Conservation (phyloP, 2,113 vertebrate genomes). For the Atrichornis clamosus region DNA sequence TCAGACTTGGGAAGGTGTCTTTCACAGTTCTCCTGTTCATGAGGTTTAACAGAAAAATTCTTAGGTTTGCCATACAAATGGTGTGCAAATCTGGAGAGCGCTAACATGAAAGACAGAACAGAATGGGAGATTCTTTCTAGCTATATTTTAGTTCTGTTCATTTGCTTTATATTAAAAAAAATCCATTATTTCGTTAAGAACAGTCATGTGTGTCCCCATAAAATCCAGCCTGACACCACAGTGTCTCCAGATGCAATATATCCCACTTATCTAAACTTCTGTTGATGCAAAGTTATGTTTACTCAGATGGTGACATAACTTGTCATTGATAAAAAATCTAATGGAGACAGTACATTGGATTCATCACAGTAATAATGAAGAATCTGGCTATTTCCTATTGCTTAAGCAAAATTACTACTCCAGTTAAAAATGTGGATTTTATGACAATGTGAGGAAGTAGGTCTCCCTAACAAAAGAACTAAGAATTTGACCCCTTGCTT, state of each 20-base stretch:
- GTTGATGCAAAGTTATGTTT: not conserved
- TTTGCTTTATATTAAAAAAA: not conserved
- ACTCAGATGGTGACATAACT: not conserved
- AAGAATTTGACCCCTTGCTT: conserved; percentile 3
- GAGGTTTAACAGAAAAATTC: not conserved
- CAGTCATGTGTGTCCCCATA: not conserved
- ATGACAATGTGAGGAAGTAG: conserved; percentile 21
- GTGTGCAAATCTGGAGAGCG: not conserved
- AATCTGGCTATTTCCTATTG: not conserved
- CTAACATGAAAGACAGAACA: not conserved
- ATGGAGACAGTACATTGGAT: not conserved
- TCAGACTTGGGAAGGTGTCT: not conserved
- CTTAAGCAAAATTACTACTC: not conserved
- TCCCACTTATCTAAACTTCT: not conserved
- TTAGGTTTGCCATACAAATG: not conserved
- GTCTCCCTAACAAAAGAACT: not conserved
- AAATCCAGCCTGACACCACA: not conserved
- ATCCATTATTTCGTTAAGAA: not conserved
- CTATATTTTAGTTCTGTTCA: not conserved
- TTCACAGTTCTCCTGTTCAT: not conserved
- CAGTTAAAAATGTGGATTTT: not conserved
- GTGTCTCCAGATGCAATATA: not conserved
- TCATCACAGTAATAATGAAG: not conserved
- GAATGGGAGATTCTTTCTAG: not conserved
- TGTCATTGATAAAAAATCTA: not conserved